Evolutionary conservation across 2,113 vertebrate species (phyloP).

Genomic region (Pelecanoides urinatrix): DNA sequence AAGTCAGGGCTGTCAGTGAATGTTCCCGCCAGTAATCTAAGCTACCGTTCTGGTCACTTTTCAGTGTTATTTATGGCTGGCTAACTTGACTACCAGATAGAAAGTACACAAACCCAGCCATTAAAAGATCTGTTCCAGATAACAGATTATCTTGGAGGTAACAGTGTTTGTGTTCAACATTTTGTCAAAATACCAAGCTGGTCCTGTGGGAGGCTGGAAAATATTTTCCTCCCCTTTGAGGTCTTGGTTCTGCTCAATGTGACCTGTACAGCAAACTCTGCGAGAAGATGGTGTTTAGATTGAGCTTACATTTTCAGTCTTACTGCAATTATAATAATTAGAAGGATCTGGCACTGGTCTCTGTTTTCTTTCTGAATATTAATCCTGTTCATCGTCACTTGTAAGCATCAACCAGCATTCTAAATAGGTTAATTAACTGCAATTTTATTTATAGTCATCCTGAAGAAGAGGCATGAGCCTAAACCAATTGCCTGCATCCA

Average conservation of each 20-base stretch:
- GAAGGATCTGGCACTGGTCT: neutral
- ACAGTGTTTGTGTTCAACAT: conserved; percentile 15
- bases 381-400: neutral
- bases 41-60: conserved; percentile 22
- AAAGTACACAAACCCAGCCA: conserved; percentile 17
- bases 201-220: neutral
- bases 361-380: conserved; percentile 16
- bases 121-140: conserved; percentile 47
- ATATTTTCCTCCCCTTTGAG: conserved; percentile 32
- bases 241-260: neutral
- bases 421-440: neutral
- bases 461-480: neutral
- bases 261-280: neutral
- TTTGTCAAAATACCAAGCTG: conserved; percentile 37
- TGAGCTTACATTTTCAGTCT: conserved; percentile 9
- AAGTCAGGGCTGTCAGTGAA: neutral
- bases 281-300: neutral
- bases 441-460: neutral
- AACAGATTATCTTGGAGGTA: conserved; percentile 27
- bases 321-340: conserved; percentile 36
- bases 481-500: neutral
- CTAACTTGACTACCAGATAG: conserved; percentile 1
- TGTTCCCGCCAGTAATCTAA: conserved; percentile 3
- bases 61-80: conserved; percentile 44
- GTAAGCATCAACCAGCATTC: neutral